Conservation (phyloP, 2,113 vertebrate genomes). For the Gadus chalcogrammus region DNA sequence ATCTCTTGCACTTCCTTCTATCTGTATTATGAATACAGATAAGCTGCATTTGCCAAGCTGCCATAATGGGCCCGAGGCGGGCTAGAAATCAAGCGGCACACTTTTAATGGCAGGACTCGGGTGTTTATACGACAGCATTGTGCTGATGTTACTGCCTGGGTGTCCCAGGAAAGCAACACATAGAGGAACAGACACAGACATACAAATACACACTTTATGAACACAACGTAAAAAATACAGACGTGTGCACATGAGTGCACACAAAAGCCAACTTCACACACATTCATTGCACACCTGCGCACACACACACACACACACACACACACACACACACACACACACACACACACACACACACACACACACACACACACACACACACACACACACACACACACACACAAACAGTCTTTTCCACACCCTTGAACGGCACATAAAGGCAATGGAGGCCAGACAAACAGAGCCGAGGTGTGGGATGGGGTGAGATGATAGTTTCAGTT, state of each 20-base stretch:
- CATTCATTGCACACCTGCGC: constrained; percentile 2
- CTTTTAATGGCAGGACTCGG: constrained; percentile 58
- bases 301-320: constrained; percentile 22
- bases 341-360: neutral
- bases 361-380: constrained; percentile 24
- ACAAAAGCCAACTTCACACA: constrained; percentile 25
- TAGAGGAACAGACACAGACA: constrained; percentile 30
- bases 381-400: constrained; percentile 14
- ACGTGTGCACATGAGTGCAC: constrained; percentile 30
- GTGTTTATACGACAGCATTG: constrained; percentile 64
- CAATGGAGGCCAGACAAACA: constrained; percentile 53
- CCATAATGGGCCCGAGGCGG: constrained; percentile 46
- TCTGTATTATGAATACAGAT: constrained; percentile 28
- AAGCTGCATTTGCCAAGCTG: constrained; percentile 47
- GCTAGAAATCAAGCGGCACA: constrained; percentile 56
- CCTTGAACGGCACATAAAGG: constrained; percentile 46
- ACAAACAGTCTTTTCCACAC: constrained; percentile 41
- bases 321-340: constrained; percentile 14
- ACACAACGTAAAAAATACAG: constrained; percentile 33
- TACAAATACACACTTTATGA: constrained; percentile 38
- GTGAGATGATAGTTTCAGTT: constrained; percentile 71
- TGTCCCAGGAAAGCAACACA: constrained; percentile 50
- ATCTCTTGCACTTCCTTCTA: constrained; percentile 41
- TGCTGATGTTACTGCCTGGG: constrained; percentile 49
- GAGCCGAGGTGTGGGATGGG: constrained; percentile 49